A percentile compares a stretch with the other conserved stretches of the same genome.
These are phyloP conservation scores for Styela plicata DNA, from an alignment of 23 tunicate genomes.

Conservation along the genomic window DNA sequence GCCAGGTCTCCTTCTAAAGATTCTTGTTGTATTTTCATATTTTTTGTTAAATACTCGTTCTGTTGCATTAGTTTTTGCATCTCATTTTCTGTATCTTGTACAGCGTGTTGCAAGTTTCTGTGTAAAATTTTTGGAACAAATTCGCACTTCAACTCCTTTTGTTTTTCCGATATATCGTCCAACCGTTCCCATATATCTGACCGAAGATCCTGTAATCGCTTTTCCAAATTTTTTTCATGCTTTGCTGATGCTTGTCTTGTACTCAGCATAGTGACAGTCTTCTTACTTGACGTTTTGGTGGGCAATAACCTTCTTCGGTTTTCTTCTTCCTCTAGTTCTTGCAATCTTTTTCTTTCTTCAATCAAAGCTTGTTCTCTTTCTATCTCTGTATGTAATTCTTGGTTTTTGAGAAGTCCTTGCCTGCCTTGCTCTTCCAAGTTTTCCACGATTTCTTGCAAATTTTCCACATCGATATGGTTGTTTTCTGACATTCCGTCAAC, in stretches of 20 bases:
- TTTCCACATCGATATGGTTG: conserved; percentile 27
- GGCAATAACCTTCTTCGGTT: conserved; percentile 20
- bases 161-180: conserved; percentile 45
- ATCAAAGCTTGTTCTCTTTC: not conserved
- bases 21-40: not conserved
- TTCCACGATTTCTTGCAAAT: conserved; percentile 38
- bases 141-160: conserved; percentile 32
- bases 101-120: conserved; percentile 61
- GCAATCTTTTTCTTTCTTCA: not conserved
- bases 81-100: conserved; percentile 64
- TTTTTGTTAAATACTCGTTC: conserved; percentile 42
- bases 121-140: conserved; percentile 57
- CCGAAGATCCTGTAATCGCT: conserved; percentile 27
- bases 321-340: conserved; percentile 26
- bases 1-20: not conserved
- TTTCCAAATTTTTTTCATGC: not conserved
- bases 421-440: conserved; percentile 36
- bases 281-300: not conserved
- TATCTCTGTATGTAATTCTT: conserved; percentile 10
- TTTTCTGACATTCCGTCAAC: conserved; percentile 27
- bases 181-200: conserved; percentile 47
- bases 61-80: conserved; percentile 64
- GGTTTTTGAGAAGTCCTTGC: conserved; percentile 24
- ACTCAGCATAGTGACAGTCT: not conserved
- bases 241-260: conserved; percentile 27